Evolutionary conservation across 2,888 invertebrate species (phyloP).

Genomic region (Lordiphosa fenestrarum): DNA sequence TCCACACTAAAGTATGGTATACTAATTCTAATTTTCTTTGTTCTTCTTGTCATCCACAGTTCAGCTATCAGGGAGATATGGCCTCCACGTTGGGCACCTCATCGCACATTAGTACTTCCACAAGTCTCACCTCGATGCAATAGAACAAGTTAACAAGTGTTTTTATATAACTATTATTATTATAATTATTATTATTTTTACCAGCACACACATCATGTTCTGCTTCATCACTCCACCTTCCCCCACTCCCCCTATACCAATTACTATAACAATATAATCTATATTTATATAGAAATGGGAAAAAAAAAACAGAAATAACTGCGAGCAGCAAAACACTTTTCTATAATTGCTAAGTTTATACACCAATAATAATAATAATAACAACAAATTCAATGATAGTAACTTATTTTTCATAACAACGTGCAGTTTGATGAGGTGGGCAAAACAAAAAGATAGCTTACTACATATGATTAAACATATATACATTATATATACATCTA

Average conservation of each 20-base stretch:
- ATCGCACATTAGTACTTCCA: constrained; percentile 83
- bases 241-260: constrained; percentile 37
- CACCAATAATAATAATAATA: constrained; percentile 54
- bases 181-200: constrained; percentile 29
- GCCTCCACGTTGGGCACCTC: constrained; percentile 85
- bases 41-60: constrained; percentile 81
- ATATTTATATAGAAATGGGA: constrained; percentile 51
- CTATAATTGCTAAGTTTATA: constrained; percentile 48
- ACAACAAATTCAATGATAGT: constrained; percentile 52
- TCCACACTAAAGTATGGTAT: no score
- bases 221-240: constrained; percentile 57
- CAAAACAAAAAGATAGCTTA: constrained; percentile 35
- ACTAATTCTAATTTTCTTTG: background rate
- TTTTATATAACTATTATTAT: constrained; percentile 20
- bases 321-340: constrained; percentile 39
- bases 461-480: constrained; percentile 48
- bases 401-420: constrained; percentile 60
- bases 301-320: constrained; percentile 35
- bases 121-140: constrained; percentile 80
- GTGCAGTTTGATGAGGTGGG: constrained; percentile 17
- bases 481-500: constrained; percentile 38
- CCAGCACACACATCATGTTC: constrained; percentile 53
- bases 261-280: constrained; percentile 21
- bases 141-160: constrained; percentile 69
- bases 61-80: constrained; percentile 86